Conservation (phyloP, 2,113 vertebrate genomes). For the Trogon surrucura region DNA sequence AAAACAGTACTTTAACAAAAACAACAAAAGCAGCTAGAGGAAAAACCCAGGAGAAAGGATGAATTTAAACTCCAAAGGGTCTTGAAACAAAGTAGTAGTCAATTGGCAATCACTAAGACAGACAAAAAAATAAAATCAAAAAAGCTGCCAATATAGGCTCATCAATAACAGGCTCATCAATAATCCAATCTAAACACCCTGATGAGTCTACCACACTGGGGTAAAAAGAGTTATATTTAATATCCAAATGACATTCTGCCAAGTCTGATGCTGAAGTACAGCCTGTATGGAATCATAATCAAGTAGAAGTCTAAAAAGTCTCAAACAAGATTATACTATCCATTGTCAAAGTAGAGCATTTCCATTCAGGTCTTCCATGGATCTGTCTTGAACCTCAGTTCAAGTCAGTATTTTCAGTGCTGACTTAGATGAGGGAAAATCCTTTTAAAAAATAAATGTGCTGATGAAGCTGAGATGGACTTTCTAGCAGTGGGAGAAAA, state of each 20-base stretch:
- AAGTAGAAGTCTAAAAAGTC: neutral
- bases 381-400: neutral
- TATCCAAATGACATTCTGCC: neutral
- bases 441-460: neutral
- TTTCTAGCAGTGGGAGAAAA: neutral
- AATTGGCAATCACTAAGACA: neutral
- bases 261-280: neutral
- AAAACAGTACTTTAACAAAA: neutral
- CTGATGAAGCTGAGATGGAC: neutral
- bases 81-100: neutral
- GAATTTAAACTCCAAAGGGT: neutral
- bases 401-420: neutral
- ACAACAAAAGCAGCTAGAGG: neutral
- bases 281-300: neutral
- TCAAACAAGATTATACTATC: neutral
- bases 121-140: neutral
- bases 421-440: neutral
- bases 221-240: neutral
- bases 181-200: neutral
- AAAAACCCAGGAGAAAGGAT: neutral
- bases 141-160: neutral
- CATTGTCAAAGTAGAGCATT: neutral
- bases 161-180: neutral
- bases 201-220: neutral
- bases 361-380: neutral